Evolutionary conservation across 1,140 invertebrate genomes (phyloP), one percentile per base, ranked within the genome.

Genomic region (Patella vulgata): DNA sequence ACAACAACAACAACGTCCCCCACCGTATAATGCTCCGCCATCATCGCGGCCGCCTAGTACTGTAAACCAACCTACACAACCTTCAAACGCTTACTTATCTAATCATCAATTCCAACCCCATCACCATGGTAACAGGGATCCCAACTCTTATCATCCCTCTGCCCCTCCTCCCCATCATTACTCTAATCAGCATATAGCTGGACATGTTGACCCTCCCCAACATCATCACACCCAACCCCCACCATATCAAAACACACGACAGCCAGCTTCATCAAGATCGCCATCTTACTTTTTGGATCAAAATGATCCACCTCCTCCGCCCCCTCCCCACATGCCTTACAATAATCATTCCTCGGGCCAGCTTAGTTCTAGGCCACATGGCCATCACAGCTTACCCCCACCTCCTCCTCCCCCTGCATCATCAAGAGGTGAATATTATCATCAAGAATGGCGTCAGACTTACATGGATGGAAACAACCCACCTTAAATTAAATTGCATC

Each of bases 391-490:
- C 36, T 28, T 52, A n/a, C n/a, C n/a, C n/a, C n/a, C n/a, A n/a
- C n/a, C n/a, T n/a, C n/a, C n/a, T n/a, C n/a, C n/a, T n/a, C 50
- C 50, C 25, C 50, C 50, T 12, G 50, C 50, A 12, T 31, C 50
- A 33, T n/a, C n/a, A n/a, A 52, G 50, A 52, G 28, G 36, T 6
- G 21, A 21, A 17, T 40, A 21, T 23, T 54, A 54, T 54, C 52
- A 54, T 40, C 52, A 54, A n/a, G 52, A 54, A 40, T 54, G 52
- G 52, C 31, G 52, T 21, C 52, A 54, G 52, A 54, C 36, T 25
- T 54, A 17, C n/a, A n/a, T 54, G 31, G 52, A 54, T 54, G 52
- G 31, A 23, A 36, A 36, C 14, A 36, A 36, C 33, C 33, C 33
- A 5, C 33, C n/a, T n/a, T n/a, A n/a, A n/a, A n/a, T n/a, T n/a